Percentiles rank a stretch among this genome's conserved stretches.
Conservation (phyloP, 2,888 invertebrate species). For the Neria commutata region DNA sequence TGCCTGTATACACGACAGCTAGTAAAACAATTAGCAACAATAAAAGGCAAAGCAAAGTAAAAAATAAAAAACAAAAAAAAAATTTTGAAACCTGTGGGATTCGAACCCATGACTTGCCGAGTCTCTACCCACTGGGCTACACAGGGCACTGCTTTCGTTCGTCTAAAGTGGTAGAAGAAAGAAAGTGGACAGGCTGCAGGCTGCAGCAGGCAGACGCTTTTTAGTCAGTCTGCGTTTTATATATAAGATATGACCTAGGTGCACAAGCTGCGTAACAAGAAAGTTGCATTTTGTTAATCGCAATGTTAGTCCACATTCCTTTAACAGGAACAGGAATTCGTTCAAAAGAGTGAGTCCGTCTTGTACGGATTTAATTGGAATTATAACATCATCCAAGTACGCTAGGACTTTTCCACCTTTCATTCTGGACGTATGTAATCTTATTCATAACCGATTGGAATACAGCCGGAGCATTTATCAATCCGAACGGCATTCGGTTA, state of each 20-base stretch:
- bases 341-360: background rate
- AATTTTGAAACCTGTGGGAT: no score
- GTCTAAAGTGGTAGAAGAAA: no score
- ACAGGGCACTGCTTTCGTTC: no score
- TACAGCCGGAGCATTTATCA: conserved; percentile 9
- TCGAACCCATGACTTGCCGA: no score
- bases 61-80: no score
- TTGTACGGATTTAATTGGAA: conserved; percentile 14
- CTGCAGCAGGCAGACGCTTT: no score
- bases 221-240: no score
- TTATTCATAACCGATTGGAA: conserved; percentile 14
- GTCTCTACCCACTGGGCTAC: no score
- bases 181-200: no score
- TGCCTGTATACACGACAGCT: no score
- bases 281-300: conserved; percentile 24
- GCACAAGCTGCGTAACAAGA: conserved; percentile 10
- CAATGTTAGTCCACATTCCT: conserved; percentile 8
- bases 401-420: background rate
- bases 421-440: background rate
- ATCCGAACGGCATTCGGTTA: conserved; percentile 14
- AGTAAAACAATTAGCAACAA: no score
- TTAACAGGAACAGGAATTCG: background rate
- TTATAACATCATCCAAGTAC: conserved; percentile 22
- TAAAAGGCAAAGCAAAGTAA: no score
- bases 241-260: conserved; percentile 23